Percentiles rank a stretch among this genome's conserved stretches.
These are phyloP conservation scores for Macrotrachela quadricornifera DNA, from an alignment of 1,140 invertebrate genomes.

Conservation along the genomic window DNA sequence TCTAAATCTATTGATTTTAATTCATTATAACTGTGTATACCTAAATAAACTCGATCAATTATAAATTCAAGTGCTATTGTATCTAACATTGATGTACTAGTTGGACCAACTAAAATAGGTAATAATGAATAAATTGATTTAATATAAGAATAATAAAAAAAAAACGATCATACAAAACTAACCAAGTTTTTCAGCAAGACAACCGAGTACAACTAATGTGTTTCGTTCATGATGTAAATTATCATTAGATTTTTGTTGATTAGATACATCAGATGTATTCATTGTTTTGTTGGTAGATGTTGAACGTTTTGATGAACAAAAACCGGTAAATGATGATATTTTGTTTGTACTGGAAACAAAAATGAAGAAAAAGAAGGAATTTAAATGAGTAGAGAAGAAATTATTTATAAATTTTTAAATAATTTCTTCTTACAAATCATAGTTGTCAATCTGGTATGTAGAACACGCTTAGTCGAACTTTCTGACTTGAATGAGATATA, in stretches of 20 bases:
- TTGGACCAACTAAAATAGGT: constrained; percentile 59
- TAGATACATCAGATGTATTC: constrained; percentile 35
- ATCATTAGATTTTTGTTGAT: constrained; percentile 21
- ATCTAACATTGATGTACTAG: constrained; percentile 55
- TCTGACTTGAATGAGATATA: too few relatives aligned
- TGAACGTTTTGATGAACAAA: too few relatives aligned
- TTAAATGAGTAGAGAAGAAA: too few relatives aligned
- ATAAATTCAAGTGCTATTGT: constrained; percentile 52
- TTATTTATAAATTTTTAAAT: too few relatives aligned
- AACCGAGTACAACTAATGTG: constrained; percentile 69
- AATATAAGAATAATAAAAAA: constrained; percentile 2
- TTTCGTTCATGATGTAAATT: constrained; percentile 48
- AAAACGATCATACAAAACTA: constrained; percentile 17
- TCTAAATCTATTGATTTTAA: constrained; percentile 19
- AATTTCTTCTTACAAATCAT: too few relatives aligned
- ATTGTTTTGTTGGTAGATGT: too few relatives aligned
- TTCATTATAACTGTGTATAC: background rate
- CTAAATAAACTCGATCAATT: background rate
- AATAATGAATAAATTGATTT: constrained; percentile 40
- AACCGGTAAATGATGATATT: too few relatives aligned
- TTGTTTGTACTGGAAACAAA: too few relatives aligned
- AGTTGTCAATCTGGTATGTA: too few relatives aligned
- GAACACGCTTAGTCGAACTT: too few relatives aligned
- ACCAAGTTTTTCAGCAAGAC: constrained; percentile 71
- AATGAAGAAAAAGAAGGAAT: too few relatives aligned